Percentiles rank a stretch among this genome's conserved stretches.
Evolutionary conservation across 2,888 invertebrate species (phyloP).

Genomic region (Microctonus hyperodae): DNA sequence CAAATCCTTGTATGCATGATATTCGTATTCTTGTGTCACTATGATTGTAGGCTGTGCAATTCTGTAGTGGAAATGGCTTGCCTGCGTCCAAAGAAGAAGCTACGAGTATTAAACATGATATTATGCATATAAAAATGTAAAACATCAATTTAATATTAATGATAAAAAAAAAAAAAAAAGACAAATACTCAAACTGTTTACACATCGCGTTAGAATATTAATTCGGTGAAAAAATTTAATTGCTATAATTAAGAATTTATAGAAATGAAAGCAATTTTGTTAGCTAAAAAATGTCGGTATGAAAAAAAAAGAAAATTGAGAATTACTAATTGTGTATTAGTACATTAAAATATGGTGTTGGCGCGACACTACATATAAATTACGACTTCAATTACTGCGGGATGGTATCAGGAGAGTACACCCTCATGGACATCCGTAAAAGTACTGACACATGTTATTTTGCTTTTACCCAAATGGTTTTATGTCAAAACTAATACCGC

Average conservation of each 20-base stretch:
- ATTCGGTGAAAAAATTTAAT: not conserved
- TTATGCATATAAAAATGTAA: not conserved
- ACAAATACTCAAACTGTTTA: not conserved
- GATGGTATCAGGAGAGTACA: slow-evolving; percentile 6
- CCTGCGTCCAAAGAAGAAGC: slow-evolving; percentile 66
- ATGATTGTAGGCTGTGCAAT: slow-evolving; percentile 87
- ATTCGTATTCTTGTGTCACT: slow-evolving; percentile 85
- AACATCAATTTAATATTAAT: not conserved
- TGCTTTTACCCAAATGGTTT: not conserved
- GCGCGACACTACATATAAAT: slow-evolving; percentile 45
- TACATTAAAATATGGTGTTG: slow-evolving; percentile 45
- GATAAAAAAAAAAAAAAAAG: not conserved
- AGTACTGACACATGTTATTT: slow-evolving; percentile 24
- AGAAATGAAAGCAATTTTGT: not conserved
- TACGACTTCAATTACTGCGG: slow-evolving; percentile 49
- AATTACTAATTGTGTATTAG: slow-evolving; percentile 42
- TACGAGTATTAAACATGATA: slow-evolving; percentile 22
- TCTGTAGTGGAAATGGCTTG: slow-evolving; percentile 86
- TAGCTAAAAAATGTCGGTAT: not conserved
- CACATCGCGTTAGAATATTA: not conserved
- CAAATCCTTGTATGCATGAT: slow-evolving; percentile 88
- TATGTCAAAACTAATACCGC: slow-evolving; percentile 28
- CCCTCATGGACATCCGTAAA: slow-evolving; percentile 14
- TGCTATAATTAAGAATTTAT: not conserved
- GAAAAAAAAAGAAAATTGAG: not conserved